Percentiles rank a stretch among this genome's conserved stretches.
Conservation (phyloP, 2,797 vertebrate genomes). For the Argentina silus region DNA sequence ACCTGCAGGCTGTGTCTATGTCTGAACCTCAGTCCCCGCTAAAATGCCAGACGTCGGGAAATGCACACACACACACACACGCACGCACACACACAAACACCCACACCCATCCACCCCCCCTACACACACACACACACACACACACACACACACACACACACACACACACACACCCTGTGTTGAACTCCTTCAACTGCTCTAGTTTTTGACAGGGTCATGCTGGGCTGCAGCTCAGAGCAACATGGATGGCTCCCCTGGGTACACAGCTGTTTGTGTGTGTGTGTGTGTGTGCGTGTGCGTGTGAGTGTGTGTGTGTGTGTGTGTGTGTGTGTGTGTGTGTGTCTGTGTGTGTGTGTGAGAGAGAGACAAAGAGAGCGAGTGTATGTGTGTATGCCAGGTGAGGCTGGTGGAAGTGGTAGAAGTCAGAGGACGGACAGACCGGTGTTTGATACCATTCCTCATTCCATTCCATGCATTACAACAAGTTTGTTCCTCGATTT, state of each 20-base stretch:
- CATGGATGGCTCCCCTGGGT: background rate
- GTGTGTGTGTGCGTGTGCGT: background rate
- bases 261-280: constrained; percentile 5
- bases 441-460: too few species aligned
- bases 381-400: too few species aligned
- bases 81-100: background rate
- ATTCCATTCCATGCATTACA: too few species aligned
- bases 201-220: background rate
- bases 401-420: too few species aligned
- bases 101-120: background rate
- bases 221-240: background rate
- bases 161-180: background rate
- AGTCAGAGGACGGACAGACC: too few species aligned
- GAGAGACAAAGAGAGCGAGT: too few species aligned
- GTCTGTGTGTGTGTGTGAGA: too few species aligned
- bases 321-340: too few species aligned
- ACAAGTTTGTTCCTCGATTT: too few species aligned
- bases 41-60: constrained; percentile 9
- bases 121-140: background rate
- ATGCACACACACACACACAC: constrained; percentile 9
- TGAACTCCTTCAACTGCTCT: background rate
- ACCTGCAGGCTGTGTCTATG: constrained; percentile 35
- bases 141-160: constrained; percentile 1
- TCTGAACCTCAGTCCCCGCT: constrained; percentile 22
- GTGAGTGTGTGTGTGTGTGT: too few species aligned